Base-by-base conservation (phyloP, 2,888 invertebrate species). In the Rhamphomyia laevipes region DNA sequence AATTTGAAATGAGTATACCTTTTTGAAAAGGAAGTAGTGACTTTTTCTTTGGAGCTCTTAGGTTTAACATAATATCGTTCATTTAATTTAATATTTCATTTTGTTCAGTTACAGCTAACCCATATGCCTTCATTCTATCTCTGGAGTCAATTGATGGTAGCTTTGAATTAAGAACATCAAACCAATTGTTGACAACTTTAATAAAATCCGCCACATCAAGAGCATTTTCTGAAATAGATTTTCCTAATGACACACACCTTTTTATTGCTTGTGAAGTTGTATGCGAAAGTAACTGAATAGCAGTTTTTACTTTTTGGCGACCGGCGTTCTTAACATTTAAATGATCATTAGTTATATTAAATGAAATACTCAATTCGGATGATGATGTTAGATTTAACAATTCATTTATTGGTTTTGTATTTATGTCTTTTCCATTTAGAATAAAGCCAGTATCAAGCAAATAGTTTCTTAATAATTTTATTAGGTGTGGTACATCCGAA, bases 101-200 rank as follows among this genome's bases (percentile, higher is more conserved):
- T 41, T 54, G 51, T 5, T 15, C 23, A 23, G 40, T 27, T 13
- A 37, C 0, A 47, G 16, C 21, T 35, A 13, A 21, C 13, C 47
- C 47, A 15, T 27, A 47, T 18, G 18, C 11, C 3, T 42, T 47
- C 2, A 10, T 17, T 10, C n/a, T 13, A 2, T 33, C 17, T 9
- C 43, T 37, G 9, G 33, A 15, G 15, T 17, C 37, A 3, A 23
- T 21, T 4, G 17, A 21, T 5, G 18, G n/a, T 21, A 15, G 16
- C 40, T 45, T 53, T 10, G 55, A 51, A 47, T 53, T 57, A 3
- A 53, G 38, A 13, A 55, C 11, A 16, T 56, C 50, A 27, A 55
- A 55, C 58, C 57, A 59, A 47, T 56, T 53, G 38, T 54, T 57
- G 2, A 44, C 33, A 4, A 54, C n/a, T 12, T 56, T 21, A 13